Evolutionary conservation across 2,113 vertebrate species (phyloP).

Genomic region (Ammodytes marinus): DNA sequence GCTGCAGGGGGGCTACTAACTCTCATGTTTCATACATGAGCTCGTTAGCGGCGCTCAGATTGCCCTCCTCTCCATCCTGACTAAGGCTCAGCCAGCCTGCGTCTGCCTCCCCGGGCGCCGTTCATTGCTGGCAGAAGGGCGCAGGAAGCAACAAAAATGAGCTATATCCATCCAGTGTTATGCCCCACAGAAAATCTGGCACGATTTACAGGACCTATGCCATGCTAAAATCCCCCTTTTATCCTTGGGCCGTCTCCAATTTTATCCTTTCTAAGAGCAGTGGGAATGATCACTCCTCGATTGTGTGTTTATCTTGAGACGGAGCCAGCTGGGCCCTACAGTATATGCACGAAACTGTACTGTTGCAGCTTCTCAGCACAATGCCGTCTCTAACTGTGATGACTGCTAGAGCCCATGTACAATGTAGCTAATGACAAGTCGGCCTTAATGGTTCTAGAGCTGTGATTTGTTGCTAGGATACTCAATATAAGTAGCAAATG

Average conservation of each 20-base stretch:
- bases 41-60: slow-evolving; percentile 76
- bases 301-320: slow-evolving; percentile 35
- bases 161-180: slow-evolving; percentile 60
- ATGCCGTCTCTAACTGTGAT: slow-evolving; percentile 33
- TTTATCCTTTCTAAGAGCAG: slow-evolving; percentile 40
- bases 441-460: slow-evolving; percentile 50
- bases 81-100: slow-evolving; percentile 57
- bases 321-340: slow-evolving; percentile 57
- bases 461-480: slow-evolving; percentile 73
- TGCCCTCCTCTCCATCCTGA: slow-evolving; percentile 64
- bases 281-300: slow-evolving; percentile 42
- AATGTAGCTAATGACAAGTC: slow-evolving; percentile 44
- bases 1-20: slow-evolving; percentile 47
- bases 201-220: slow-evolving; percentile 36
- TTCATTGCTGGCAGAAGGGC: slow-evolving; percentile 60
- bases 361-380: slow-evolving; percentile 43
- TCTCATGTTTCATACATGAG: slow-evolving; percentile 83
- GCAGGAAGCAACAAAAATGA: slow-evolving; percentile 66
- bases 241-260: slow-evolving; percentile 54
- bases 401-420: slow-evolving; percentile 29
- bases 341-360: slow-evolving; percentile 15
- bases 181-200: slow-evolving; percentile 70
- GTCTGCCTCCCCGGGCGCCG: slow-evolving; percentile 67
- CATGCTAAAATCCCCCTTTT: slow-evolving; percentile 51
- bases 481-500: slow-evolving; percentile 48